These are phyloP conservation scores for Scleropages formosus DNA, from an alignment of 2,797 vertebrate species.

Conservation along the genomic window DNA sequence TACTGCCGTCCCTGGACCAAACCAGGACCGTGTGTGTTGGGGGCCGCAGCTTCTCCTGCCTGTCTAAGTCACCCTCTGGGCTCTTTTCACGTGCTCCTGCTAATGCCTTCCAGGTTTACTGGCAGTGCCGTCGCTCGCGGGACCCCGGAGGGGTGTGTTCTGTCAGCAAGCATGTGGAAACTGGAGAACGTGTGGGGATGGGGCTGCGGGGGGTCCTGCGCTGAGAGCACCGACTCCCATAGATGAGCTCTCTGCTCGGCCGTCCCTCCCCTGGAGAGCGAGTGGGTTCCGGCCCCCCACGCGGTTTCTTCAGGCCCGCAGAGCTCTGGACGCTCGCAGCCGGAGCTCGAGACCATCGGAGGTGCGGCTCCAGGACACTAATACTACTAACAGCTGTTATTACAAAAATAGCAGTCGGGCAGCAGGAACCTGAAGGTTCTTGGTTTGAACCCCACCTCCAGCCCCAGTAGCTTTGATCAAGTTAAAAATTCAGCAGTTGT, in stretches of 20 bases:
- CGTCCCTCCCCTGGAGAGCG: background rate
- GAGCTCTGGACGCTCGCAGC: background rate
- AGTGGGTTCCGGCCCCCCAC: background rate
- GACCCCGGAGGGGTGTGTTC: background rate
- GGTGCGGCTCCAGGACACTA: no score
- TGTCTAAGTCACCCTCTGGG: conserved; percentile 18
- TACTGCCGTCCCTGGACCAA: background rate
- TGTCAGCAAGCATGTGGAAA: background rate
- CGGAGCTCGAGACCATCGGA: no score
- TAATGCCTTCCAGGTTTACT: conserved; percentile 31
- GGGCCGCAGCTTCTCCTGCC: background rate
- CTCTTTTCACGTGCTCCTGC: conserved; percentile 15
- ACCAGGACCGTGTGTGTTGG: background rate
- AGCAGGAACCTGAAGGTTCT: no score
- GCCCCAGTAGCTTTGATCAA: no score
- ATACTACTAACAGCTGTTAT: no score
- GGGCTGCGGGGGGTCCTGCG: background rate
- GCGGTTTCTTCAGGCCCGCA: background rate
- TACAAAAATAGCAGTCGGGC: no score
- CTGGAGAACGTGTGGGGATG: background rate
- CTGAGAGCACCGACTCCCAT: background rate
- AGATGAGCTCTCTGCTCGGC: background rate
- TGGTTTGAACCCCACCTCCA: no score
- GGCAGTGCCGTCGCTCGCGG: background rate
- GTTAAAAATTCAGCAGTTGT: no score